Base-by-base conservation (phyloP, 2,888 invertebrate species). In the Rhimphoctona megacephalus region DNA sequence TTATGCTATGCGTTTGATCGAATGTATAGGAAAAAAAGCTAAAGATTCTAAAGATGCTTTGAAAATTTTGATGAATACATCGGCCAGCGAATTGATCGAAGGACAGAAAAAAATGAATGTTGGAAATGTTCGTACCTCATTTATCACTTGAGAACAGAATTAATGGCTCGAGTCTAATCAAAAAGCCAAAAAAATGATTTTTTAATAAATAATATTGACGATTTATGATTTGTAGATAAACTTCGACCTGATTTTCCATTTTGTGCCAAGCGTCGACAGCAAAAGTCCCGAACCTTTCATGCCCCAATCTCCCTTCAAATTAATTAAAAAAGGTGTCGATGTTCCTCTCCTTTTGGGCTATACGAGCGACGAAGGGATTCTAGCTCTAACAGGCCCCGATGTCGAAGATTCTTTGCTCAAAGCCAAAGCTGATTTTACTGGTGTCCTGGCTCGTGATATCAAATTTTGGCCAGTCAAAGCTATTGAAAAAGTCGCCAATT, bases 331-430 rank as follows among this genome's bases (percentile, higher is more conserved):
- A 0, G 93, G 93, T 54, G 88, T 95, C 17, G 95, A 95, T 91
- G 95, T 96, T 1, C 96, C 96, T 0, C 94, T 94, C n/a, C 94
- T 96, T 87, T 90, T 94, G 39, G 96, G 96, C 1, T 94, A 94
- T 88, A 95, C 95, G 85, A 93, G 94, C 36, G 93, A 95, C 46
- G 96, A 96, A 91, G 95, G 95, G 19, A 93, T 95, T 39, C 81
- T 95, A 3, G 11, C n/a, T 11, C 11, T 72, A 11, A 30, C 85
- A 3, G 14, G 39, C 49, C 36, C 74, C 14, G 22, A 72, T 2
- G 30, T 49, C 77, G n/a, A 74, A 2, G 49, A 89, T 33, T 64
- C 3, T 11, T 54, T 87, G 2, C 33, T 39, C 57, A 70, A 78
- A 14, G 66, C 90, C 0, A 78, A 81, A 43, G 94, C 94, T 69